These are phyloP conservation scores for Trididemnum nubilum DNA, from an alignment of 23 tunicate genomes.

Conservation along the genomic window DNA sequence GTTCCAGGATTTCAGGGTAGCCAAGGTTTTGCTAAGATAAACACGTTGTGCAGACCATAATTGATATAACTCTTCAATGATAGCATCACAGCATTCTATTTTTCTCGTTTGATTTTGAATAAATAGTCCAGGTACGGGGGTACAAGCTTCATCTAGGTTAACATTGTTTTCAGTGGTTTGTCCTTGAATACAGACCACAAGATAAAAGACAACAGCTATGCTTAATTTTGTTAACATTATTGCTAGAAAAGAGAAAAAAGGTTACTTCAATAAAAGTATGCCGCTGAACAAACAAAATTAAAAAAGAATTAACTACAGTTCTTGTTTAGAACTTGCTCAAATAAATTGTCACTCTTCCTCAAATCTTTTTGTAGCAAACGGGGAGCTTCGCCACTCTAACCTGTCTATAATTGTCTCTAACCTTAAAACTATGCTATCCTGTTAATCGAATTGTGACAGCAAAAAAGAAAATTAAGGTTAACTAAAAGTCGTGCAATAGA, in stretches of 20 bases:
- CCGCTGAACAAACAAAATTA: too few relatives aligned
- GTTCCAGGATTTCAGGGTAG: constrained; percentile 50
- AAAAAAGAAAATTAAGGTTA: not conserved
- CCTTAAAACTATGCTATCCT: too few relatives aligned
- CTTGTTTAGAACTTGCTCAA: too few relatives aligned
- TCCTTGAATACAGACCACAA: not conserved
- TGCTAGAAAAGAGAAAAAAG: too few relatives aligned
- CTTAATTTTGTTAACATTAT: not conserved
- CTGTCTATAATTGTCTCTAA: too few relatives aligned
- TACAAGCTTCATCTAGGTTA: constrained; percentile 7
- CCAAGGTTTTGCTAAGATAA: constrained; percentile 40
- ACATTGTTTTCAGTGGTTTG: not conserved
- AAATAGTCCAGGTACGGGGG: constrained; percentile 23
- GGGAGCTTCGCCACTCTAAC: too few relatives aligned
- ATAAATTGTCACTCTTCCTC: too few relatives aligned
- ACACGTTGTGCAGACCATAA: constrained; percentile 33
- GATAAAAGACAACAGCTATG: not conserved
- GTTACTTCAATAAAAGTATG: too few relatives aligned
- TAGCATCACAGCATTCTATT: constrained; percentile 48
- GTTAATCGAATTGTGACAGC: too few relatives aligned
- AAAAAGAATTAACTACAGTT: too few relatives aligned
- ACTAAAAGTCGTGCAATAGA: not conserved
- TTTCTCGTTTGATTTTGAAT: constrained; percentile 43
- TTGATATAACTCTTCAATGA: constrained; percentile 5
- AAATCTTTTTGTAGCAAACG: too few relatives aligned